Base-by-base conservation (phyloP, 2,797 vertebrate species). In the Enteromius argenteus region DNA sequence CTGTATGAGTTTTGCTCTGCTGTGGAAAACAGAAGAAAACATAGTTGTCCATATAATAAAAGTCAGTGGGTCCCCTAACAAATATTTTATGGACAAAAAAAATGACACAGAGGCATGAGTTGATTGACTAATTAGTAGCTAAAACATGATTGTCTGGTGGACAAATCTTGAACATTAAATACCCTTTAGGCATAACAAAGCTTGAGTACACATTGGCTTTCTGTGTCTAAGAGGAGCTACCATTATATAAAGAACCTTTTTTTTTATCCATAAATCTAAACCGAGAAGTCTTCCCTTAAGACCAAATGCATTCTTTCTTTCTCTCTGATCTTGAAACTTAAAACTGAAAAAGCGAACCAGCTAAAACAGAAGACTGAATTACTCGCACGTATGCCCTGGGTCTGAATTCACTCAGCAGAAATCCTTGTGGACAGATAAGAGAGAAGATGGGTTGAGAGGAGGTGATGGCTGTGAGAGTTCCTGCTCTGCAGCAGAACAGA, bases 371-470 rank as follows among this genome's bases (percentile, higher is more conserved):
- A 19, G 79, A 8, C 27, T 1, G 1, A 23, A 60, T 72, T 44
- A 30, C 35, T 60, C 2, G 13, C 73, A 66, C 27, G 5, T 30
- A 49, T 19, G 49, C 66, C 23, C 35, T 42, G 73, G 11, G 71
- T 76, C 81, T 76, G 35, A 83, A 79, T 69, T 49, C 62, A 30
- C 86, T 83, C 82, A 60, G 17, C 27, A 80, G 79, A 73, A 84
- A 85, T 66, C 79, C 2, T 4, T 76, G 39, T 79, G 78, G 87
- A 88, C 84, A 81, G 77, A 80, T 56, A 81, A 74, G 44, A 76
- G 51, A 78, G 77, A 30, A 87, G 46, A 74, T 49, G 7, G 23
- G 19, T 15, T 73, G 56, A 64, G 35, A 37, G 71, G 51, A 68
- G 78, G 35, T 15, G 60, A 66, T 3, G 17, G 58, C 32, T 81